These are phyloP conservation scores for Drosophila subobscura DNA, from an alignment of 1,140 invertebrate species.

Conservation along the genomic window DNA sequence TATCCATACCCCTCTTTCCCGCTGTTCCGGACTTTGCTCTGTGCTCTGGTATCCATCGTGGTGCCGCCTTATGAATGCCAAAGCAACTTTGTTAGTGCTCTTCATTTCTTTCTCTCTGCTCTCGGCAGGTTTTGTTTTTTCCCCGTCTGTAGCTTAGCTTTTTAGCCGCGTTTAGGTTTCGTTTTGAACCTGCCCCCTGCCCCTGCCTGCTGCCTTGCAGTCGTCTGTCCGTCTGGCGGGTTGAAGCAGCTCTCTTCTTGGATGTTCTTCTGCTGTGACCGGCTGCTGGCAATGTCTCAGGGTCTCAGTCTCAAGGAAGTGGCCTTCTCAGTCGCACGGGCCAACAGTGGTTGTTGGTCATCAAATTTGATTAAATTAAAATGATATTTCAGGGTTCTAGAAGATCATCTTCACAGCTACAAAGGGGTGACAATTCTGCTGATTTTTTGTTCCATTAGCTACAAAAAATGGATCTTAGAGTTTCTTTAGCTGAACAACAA, in stretches of 20 bases:
- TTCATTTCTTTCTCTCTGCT: slow-evolving; percentile 21
- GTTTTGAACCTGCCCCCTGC: slow-evolving; percentile 31
- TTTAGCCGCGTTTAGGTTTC: slow-evolving; percentile 65
- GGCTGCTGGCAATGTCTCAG: slow-evolving; percentile 6
- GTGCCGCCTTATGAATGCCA: slow-evolving; percentile 56
- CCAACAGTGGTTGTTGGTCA: no score
- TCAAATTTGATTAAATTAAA: no score
- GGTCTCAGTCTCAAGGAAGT: slow-evolving; percentile 13
- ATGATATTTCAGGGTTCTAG: no score
- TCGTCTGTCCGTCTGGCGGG: slow-evolving; percentile 59
- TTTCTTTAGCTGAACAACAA: no score
- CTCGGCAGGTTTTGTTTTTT: slow-evolving; percentile 7
- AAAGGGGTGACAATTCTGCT: no score
- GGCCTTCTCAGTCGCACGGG: no score
- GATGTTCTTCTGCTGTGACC: slow-evolving; percentile 6
- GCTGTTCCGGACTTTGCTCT: neutral
- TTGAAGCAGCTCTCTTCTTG: slow-evolving; percentile 22
- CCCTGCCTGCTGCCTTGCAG: slow-evolving; percentile 12
- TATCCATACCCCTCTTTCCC: slow-evolving; percentile 7
- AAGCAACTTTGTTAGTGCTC: slow-evolving; percentile 58
- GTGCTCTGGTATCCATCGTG: slow-evolving; percentile 31
- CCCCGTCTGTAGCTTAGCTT: slow-evolving; percentile 42
- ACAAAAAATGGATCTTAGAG: no score
- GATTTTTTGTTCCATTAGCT: no score
- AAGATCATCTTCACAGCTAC: no score